Evolutionary conservation across 2,797 vertebrate species (phyloP), one percentile per base, ranked within the genome.

Genomic region (Clangula hyemalis): DNA sequence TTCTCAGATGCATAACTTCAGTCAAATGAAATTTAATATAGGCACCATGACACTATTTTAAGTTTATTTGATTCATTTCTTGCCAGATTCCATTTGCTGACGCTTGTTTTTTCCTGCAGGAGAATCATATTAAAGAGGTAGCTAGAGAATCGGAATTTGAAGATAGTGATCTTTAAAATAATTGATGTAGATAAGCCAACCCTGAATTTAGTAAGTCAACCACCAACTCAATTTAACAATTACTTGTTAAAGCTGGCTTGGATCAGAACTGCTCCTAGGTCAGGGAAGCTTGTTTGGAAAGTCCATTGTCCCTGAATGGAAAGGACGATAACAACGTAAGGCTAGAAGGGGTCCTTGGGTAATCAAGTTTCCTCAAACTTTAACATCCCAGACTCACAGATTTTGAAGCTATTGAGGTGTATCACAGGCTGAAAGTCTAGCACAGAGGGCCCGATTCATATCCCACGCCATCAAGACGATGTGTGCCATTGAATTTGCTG

Each of bases 31-130:
- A 96, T 95, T 86, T 61, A 86, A 88, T 60, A 20, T 21, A 95
- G 82, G 68, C 45, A 89, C n/a, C 61, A 49, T 13, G 77, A 82
- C 75, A 72, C 18, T 45, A 38, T 88, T 96, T 87, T 32, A 89
- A 76, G 76, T 91, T 93, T 57, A 39, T 76, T 95, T 96, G 91
- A 89, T 96, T 97, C 90, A 96, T 96, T 95, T 83, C 76, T 93
- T 91, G 78, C 92, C 94, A 96, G 72, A 68, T 66, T 94, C 39
- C 69, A 38, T 95, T 95, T 96, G 95, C 96, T 79, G 92, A 81
- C 7, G 24, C 47, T 25, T 77, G 32, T 45, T 60, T 51, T 22
- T 54, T n/a, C 6, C 66, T 60, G 32, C 22, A 43, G 36, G 72
- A 64, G 95, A 96, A 96, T 81, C 53, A 30, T 20, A 62, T 74